Percentiles rank a stretch among this genome's conserved stretches.
phyloP scores from a whole-genome alignment of 2,888 invertebrate species.

The Orthonevra nobilis region DNA sequence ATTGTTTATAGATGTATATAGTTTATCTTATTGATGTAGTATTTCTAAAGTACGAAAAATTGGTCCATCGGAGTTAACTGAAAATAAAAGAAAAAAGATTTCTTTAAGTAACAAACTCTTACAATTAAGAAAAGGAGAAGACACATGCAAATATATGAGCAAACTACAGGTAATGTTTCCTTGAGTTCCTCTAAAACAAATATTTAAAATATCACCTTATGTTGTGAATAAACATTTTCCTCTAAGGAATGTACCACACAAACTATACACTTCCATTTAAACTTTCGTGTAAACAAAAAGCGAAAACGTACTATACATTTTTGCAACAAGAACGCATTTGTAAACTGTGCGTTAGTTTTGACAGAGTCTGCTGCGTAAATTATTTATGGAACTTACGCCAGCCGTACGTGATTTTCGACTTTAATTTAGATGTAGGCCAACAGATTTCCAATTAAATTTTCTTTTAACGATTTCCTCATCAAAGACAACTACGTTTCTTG shows the following conservation, averaged over 20 bases:
- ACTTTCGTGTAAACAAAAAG: background rate
- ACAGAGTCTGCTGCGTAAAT: conserved; percentile 10
- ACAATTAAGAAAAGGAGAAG: no score
- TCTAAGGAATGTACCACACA: no score
- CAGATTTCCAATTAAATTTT: background rate
- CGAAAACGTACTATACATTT: background rate
- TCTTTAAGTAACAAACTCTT: no score
- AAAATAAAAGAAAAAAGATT: conserved; percentile 27
- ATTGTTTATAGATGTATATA: conserved; percentile 29
- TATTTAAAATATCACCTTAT: no score
- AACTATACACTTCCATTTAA: background rate
- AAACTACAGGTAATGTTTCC: no score
- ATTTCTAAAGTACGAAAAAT: conserved; percentile 44
- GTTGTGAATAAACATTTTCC: no score
- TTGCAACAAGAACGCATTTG: background rate
- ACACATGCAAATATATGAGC: no score
- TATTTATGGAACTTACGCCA: conserved; percentile 6
- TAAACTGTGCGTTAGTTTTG: conserved; percentile 20
- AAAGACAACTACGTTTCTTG: no score
- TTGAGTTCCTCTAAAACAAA: no score
- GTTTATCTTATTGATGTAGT: conserved; percentile 50
- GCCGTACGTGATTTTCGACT: conserved; percentile 8
- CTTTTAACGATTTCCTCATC: background rate
- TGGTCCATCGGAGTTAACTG: conserved; percentile 66
- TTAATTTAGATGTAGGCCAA: conserved; percentile 8